These are phyloP conservation scores for Hydraecia micacea DNA, from an alignment of 2,888 invertebrate species.

Conservation along the genomic window DNA sequence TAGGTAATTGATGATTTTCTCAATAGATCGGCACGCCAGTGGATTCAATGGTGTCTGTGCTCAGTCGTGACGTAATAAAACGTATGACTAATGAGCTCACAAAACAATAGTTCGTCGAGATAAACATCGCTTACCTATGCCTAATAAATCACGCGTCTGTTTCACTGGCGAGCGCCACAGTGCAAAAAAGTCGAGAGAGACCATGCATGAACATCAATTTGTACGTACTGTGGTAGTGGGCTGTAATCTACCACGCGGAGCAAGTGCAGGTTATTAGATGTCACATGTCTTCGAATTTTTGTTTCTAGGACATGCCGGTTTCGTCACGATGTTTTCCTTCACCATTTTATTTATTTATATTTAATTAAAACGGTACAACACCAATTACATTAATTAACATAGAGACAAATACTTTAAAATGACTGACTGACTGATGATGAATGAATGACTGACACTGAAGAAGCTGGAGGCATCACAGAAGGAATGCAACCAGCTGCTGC, in stretches of 20 bases:
- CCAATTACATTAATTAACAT: too few relatives aligned
- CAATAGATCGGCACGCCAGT: slow-evolving; percentile 48
- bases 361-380: too few relatives aligned
- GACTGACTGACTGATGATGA: too few relatives aligned
- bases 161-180: slow-evolving; percentile 54
- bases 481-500: too few relatives aligned
- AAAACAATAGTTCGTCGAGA: slow-evolving; percentile 71
- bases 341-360: too few relatives aligned
- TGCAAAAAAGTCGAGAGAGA: neutral
- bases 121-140: slow-evolving; percentile 65
- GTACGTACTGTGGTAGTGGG: neutral
- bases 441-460: too few relatives aligned
- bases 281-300: too few relatives aligned
- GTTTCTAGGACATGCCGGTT: neutral
- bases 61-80: slow-evolving; percentile 65
- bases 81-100: slow-evolving; percentile 68
- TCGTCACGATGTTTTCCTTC: neutral
- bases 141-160: slow-evolving; percentile 70
- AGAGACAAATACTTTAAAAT: too few relatives aligned
- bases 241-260: neutral
- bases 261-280: neutral
- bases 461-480: too few relatives aligned
- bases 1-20: slow-evolving; percentile 53
- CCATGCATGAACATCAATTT: neutral
- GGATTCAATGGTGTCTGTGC: slow-evolving; percentile 35